Conservation (phyloP, 2,888 invertebrate genomes). For the Callyntrura sp. region DNA sequence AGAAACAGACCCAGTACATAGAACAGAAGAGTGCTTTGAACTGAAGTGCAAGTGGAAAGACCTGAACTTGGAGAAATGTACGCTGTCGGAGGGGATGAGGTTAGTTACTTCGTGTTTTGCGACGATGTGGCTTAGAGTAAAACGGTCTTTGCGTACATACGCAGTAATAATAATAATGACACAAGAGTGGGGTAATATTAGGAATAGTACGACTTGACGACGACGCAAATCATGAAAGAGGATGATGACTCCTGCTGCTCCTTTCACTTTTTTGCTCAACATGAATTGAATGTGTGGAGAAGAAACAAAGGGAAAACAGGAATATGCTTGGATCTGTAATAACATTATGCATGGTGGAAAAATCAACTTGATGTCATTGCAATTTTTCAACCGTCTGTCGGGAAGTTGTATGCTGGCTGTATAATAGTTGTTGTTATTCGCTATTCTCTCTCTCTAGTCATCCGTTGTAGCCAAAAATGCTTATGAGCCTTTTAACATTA, state of each 20-base stretch:
- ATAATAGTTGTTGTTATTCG: neutral
- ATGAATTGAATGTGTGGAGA: neutral
- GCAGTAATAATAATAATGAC: slow-evolving; percentile 66
- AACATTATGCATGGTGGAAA: neutral
- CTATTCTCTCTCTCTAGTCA: slow-evolving; percentile 6
- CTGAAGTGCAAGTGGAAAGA: no score
- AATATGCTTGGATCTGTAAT: no score
- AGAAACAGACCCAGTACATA: no score
- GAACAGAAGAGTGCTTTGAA: no score
- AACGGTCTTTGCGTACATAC: neutral
- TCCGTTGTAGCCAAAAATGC: no score
- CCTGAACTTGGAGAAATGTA: no score
- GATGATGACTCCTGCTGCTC: slow-evolving; percentile 46
- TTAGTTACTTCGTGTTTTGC: no score
- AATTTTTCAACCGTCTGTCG: neutral
- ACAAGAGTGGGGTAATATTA: slow-evolving; percentile 62
- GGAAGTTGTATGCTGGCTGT: neutral
- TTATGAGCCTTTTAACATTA: neutral
- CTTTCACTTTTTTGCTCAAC: slow-evolving; percentile 32
- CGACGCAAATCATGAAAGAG: slow-evolving; percentile 41
- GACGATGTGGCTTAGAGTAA: no score
- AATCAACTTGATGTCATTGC: neutral
- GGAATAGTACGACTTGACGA: slow-evolving; percentile 53
- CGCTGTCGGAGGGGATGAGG: no score
- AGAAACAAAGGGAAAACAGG: neutral